A percentile compares a stretch with the other conserved stretches of the same genome.
Conservation (phyloP, 2,113 vertebrate genomes). For the Plecturocebus donacophilus region DNA sequence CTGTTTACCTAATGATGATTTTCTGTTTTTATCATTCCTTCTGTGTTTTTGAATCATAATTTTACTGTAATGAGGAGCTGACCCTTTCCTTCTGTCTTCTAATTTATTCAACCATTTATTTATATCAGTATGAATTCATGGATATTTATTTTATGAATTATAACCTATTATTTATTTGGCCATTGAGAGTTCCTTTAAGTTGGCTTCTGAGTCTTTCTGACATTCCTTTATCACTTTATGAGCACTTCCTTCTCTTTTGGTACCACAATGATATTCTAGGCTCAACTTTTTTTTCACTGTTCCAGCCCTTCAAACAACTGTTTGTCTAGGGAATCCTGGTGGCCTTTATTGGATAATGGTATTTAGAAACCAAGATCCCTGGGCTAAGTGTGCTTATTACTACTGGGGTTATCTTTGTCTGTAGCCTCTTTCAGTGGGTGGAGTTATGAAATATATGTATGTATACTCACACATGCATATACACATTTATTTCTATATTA, state of each 20-base stretch:
- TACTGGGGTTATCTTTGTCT: neutral
- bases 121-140: neutral
- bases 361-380: slow-evolving; percentile 13
- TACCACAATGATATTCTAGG: neutral
- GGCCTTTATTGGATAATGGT: neutral
- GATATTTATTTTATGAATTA: slow-evolving; percentile 21
- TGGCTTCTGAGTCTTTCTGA: neutral
- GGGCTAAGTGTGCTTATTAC: neutral
- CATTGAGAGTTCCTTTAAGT: neutral
- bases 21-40: slow-evolving; percentile 30
- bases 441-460: neutral
- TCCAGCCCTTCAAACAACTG: neutral
- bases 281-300: neutral
- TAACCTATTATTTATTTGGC: neutral
- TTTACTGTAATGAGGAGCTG: neutral
- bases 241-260: neutral
- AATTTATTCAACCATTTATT: slow-evolving; percentile 30
- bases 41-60: neutral
- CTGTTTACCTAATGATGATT: slow-evolving; percentile 11
- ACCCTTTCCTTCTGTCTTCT: neutral
- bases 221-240: neutral
- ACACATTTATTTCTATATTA: slow-evolving; percentile 6
- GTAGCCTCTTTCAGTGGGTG: neutral
- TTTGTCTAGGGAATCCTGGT: neutral
- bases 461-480: neutral